Percentiles rank a stretch among this genome's conserved stretches.
These are phyloP conservation scores for Scolopax mira DNA, from an alignment of 2,113 vertebrate genomes.

Conservation along the genomic window DNA sequence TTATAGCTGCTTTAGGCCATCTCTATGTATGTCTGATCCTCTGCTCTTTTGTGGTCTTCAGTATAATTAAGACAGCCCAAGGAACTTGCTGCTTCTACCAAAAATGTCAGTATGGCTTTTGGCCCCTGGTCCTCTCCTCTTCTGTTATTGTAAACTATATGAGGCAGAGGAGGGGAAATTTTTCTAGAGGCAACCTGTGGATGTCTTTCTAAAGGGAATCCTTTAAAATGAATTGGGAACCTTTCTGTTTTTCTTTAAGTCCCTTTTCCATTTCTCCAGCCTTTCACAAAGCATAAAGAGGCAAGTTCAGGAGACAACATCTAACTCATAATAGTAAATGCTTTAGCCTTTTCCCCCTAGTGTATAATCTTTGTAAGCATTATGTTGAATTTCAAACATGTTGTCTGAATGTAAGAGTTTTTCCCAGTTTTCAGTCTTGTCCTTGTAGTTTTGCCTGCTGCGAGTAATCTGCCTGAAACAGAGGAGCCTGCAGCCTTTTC, in stretches of 20 bases:
- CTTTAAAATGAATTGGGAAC: background rate
- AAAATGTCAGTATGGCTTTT: background rate
- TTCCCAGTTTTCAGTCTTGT: background rate
- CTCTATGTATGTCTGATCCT: background rate
- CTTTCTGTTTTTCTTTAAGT: background rate
- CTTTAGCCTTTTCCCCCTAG: background rate
- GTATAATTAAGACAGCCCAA: background rate
- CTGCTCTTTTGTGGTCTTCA: background rate
- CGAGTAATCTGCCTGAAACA: background rate
- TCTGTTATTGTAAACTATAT: background rate
- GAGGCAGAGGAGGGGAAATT: background rate
- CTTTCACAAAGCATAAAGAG: background rate
- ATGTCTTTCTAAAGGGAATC: background rate
- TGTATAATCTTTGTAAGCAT: background rate
- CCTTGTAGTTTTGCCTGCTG: background rate
- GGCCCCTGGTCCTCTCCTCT: background rate
- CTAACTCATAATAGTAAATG: background rate
- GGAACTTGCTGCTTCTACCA: conserved; percentile 10
- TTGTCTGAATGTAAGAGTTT: background rate
- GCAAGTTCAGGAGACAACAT: background rate
- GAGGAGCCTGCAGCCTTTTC: background rate
- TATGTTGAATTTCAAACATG: background rate
- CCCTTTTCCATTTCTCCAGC: background rate
- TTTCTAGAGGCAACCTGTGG: background rate
- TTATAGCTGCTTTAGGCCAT: background rate